These are phyloP conservation scores for Bombylius discolor DNA, from an alignment of 2,888 invertebrate species.

Conservation along the genomic window DNA sequence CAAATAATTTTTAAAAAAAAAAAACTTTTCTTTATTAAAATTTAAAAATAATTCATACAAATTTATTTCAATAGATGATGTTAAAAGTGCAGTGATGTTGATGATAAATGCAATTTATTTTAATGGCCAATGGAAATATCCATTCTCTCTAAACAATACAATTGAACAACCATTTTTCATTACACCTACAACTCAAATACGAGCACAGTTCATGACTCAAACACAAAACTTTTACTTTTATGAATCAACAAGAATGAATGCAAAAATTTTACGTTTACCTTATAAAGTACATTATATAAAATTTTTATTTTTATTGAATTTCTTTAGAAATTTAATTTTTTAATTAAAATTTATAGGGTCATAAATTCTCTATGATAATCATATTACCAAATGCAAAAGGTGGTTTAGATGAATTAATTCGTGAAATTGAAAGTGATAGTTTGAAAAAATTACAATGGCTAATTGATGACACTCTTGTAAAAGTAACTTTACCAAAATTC, in stretches of 20 bases:
- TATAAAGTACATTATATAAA: constrained; percentile 44
- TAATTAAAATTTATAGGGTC: constrained; percentile 41
- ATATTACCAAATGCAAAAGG: constrained; percentile 52
- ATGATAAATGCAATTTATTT: constrained; percentile 67
- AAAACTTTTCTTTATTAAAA: neutral
- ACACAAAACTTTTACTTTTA: constrained; percentile 50
- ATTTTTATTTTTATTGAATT: neutral
- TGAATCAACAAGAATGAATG: constrained; percentile 48
- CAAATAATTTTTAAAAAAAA: too few species aligned
- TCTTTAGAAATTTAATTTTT: too few species aligned
- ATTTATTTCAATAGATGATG: constrained; percentile 37
- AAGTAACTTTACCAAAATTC: constrained; percentile 59
- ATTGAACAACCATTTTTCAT: constrained; percentile 47
- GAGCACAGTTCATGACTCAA: constrained; percentile 55
- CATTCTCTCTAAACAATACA: constrained; percentile 51
- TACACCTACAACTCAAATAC: constrained; percentile 36
- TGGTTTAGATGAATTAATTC: constrained; percentile 47
- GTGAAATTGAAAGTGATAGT: constrained; percentile 41
- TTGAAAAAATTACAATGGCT: constrained; percentile 45
- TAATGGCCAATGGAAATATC: constrained; percentile 64
- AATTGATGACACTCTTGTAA: constrained; percentile 44
- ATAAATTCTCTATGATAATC: constrained; percentile 60
- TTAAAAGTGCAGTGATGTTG: constrained; percentile 49
- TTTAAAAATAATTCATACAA: neutral
- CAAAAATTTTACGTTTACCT: constrained; percentile 59